These are phyloP conservation scores for Cottus gobio DNA, from an alignment of 2,113 vertebrate species.

Conservation along the genomic window DNA sequence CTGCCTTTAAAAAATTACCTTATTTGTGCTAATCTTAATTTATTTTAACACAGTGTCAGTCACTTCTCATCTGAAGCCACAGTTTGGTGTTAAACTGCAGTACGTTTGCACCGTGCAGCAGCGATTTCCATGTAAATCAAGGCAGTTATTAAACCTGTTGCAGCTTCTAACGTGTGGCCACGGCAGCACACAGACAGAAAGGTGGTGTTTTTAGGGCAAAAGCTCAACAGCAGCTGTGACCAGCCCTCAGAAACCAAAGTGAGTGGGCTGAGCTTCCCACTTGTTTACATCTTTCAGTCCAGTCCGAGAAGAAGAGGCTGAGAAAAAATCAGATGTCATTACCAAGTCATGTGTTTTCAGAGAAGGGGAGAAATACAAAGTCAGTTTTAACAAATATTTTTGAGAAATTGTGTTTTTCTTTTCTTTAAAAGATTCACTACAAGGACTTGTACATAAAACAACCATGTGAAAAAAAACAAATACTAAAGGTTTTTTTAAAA, in stretches of 20 bases:
- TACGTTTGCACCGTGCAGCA: background rate
- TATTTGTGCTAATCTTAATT: background rate
- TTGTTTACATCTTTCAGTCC: slow-evolving; percentile 54
- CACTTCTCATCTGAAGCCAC: background rate
- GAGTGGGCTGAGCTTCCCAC: slow-evolving; percentile 42
- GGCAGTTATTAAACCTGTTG: slow-evolving; percentile 25
- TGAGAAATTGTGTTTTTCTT: no score
- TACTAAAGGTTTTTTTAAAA: no score
- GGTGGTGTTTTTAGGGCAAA: slow-evolving; percentile 43
- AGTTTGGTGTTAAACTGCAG: background rate
- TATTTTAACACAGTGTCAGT: background rate
- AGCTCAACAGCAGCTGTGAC: slow-evolving; percentile 41
- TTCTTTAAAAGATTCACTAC: no score
- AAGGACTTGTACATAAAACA: no score
- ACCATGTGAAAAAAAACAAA: no score
- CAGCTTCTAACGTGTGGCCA: slow-evolving; percentile 34
- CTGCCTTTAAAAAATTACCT: background rate
- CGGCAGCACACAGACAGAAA: slow-evolving; percentile 28
- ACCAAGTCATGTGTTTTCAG: slow-evolving; percentile 35
- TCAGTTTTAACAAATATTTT: background rate
- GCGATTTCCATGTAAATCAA: slow-evolving; percentile 25
- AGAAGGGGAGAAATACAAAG: background rate
- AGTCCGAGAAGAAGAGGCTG: slow-evolving; percentile 49
- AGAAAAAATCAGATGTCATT: slow-evolving; percentile 33
- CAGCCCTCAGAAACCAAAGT: slow-evolving; percentile 58